Evolutionary conservation across 2,113 vertebrate genomes (phyloP), one percentile per base, ranked within the genome.

Genomic region (Bothrops jararaca): DNA sequence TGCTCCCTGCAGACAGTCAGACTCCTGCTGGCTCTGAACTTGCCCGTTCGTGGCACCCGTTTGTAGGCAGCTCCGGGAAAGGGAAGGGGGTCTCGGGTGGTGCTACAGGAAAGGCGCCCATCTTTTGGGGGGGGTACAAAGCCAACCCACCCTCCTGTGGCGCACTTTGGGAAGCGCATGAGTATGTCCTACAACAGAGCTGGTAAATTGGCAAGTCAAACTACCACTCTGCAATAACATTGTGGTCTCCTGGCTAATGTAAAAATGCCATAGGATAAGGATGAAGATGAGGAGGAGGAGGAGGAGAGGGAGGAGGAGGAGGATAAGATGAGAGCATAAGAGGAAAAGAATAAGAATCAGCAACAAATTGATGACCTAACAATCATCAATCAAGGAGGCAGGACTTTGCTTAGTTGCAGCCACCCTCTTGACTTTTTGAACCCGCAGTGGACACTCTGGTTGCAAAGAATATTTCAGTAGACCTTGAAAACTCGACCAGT

Each of bases 11-110:
- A 11, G 60, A 4, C 11, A 64, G 60, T 29, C 60, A 64, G 60
- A 64, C 29, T 64, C 60, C 26, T 64, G 60, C 26, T 29, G 26
- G 60, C 11, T 64, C 11, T 64, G 10, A 64, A 64, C 26, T 0
- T 64, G n/a, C 60, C 26, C 60, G 5, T 4, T 64, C 29, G 4
- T 8, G 3, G 10, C 11, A 64, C 10, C 26, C 11, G 0, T n/a
- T 64, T 64, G 60, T 0, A 64, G 60, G 26, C 1, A 1, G 1
- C 60, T 64, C 26, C 11, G 0, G 4, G 4, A 26, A 64, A 29
- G 26, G 26, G 60, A n/a, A 48, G 26, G 60, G 26, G 26, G 10
- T 26, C 3, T 64, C 29, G 26, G 26, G 26, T n/a, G 11, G 26
- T 29, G 60, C 58, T 26, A 24, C 24, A 60, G 23, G 9, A 60